These are phyloP conservation scores for Lagodon rhomboides DNA, from an alignment of 2,797 vertebrate genomes.

Conservation along the genomic window DNA sequence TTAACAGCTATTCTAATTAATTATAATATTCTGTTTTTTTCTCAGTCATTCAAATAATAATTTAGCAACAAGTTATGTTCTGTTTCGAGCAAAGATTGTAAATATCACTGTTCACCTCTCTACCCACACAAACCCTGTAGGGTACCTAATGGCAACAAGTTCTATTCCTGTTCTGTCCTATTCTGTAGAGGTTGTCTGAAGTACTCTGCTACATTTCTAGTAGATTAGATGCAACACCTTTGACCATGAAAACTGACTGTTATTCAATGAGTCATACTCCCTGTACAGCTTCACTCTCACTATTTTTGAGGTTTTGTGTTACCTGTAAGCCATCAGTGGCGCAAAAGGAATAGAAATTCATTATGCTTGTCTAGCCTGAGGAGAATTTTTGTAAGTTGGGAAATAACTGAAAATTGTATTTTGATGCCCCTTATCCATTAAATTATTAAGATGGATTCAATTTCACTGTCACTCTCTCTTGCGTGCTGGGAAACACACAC, in stretches of 20 bases:
- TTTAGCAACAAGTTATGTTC: not conserved
- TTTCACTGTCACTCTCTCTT: not conserved
- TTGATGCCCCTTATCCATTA: not conserved
- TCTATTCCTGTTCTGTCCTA: not conserved
- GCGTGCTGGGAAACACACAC: not conserved
- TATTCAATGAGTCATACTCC: not conserved
- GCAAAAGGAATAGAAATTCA: slow-evolving; percentile 9
- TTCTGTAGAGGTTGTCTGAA: not conserved
- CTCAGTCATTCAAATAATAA: slow-evolving; percentile 5
- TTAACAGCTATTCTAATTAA: not conserved
- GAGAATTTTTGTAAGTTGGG: slow-evolving; percentile 12
- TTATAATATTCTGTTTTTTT: not conserved
- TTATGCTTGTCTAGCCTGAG: slow-evolving; percentile 23
- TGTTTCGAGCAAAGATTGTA: not conserved
- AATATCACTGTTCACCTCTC: not conserved
- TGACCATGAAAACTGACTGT: not conserved
- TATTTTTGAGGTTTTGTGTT: slow-evolving; percentile 1
- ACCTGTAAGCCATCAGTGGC: not conserved
- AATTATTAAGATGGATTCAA: slow-evolving; percentile 7
- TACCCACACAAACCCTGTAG: not conserved
- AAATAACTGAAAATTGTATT: slow-evolving; percentile 29
- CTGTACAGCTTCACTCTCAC: not conserved
- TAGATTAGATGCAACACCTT: not conserved
- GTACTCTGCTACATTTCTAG: not conserved
- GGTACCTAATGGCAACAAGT: not conserved